These are phyloP conservation scores for Lepilemur septentrionalis DNA, from an alignment of 2,797 vertebrate species.

Conservation along the genomic window DNA sequence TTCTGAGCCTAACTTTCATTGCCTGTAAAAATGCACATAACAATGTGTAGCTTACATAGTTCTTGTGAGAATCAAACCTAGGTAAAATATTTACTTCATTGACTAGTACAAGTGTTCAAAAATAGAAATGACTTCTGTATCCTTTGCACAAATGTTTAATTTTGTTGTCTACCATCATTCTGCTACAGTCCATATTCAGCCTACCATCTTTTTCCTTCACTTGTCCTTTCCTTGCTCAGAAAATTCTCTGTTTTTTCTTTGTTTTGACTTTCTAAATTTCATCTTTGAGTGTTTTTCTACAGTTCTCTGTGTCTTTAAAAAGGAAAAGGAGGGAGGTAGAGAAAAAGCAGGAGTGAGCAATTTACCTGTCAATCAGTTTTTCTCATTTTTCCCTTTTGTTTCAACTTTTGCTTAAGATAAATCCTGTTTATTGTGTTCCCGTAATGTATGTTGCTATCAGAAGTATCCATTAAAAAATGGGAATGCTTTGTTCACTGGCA, in stretches of 20 bases:
- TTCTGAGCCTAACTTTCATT: not conserved
- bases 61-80: not conserved
- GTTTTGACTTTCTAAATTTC: not conserved
- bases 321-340: not conserved
- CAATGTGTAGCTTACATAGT: not conserved
- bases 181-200: not conserved
- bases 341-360: not conserved
- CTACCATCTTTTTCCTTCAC: not conserved
- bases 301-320: not conserved
- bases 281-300: not conserved
- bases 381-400: conserved; percentile 17
- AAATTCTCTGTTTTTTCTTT: not conserved
- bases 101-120: not conserved
- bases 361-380: not conserved
- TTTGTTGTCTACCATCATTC: not conserved
- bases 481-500: not conserved
- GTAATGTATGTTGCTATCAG: not conserved
- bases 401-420: conserved; percentile 9
- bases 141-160: not conserved
- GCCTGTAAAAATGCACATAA: not conserved
- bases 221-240: not conserved
- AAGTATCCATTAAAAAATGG: not conserved
- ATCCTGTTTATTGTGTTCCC: not conserved
- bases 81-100: not conserved
- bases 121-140: not conserved